Conservation (phyloP, 2,113 vertebrate genomes). For the Zosterops pallidus region DNA sequence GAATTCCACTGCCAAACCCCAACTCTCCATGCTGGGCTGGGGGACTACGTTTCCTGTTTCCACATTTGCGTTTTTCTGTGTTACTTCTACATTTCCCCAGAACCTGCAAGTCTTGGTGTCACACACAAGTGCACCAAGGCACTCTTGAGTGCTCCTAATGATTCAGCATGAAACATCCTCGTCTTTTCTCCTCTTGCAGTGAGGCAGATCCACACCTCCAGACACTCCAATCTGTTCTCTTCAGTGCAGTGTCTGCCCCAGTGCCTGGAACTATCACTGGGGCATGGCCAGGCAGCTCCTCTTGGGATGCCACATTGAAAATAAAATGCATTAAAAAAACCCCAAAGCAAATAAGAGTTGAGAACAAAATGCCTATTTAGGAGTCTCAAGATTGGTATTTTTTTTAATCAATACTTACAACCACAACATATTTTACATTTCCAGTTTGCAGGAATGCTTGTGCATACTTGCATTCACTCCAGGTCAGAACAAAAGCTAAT, state of each 20-base stretch:
- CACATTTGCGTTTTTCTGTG: not conserved
- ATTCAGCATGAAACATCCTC: not conserved
- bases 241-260: not conserved
- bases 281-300: not conserved
- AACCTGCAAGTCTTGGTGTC: not conserved
- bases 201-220: not conserved
- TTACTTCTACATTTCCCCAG: not conserved
- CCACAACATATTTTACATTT: constrained; percentile 14
- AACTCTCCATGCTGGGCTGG: not conserved
- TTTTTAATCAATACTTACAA: not conserved
- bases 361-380: not conserved
- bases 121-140: not conserved
- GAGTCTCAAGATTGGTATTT: not conserved
- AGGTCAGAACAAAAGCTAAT: constrained; percentile 25
- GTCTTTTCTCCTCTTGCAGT: not conserved
- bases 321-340: not conserved
- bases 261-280: not conserved
- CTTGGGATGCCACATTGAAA: not conserved
- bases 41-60: not conserved
- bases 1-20: constrained; percentile 6
- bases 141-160: not conserved
- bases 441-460: constrained; percentile 35
- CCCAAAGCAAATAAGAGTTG: not conserved
- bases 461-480: constrained; percentile 37
- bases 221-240: not conserved